Base-by-base conservation (phyloP, 2,888 invertebrate species). In the Alloplasta piceator region DNA sequence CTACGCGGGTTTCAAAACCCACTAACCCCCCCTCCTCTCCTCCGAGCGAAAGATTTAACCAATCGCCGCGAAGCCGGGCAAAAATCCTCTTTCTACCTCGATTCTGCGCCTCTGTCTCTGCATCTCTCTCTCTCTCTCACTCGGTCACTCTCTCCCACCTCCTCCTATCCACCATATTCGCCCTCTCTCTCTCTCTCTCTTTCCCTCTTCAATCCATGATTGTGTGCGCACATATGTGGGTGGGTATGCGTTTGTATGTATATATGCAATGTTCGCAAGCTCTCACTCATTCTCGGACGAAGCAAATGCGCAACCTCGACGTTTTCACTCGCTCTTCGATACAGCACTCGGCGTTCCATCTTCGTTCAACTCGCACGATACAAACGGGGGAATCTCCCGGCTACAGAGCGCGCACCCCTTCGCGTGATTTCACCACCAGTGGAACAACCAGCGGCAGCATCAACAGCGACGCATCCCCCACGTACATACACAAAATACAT, bases 1-100 rank as follows among this genome's bases (percentile, higher is more conserved):
- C 85, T 85, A 86, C 86, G 86, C 86, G 88, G 86, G 79, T 89
- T 90, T 90, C 87, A 90, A 52, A 90, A 90, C 88, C 84, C 82
- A 79, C 79, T 74, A 79, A 81, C 84, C 86, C 82, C 86, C 87
- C 82, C 75, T 76, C 79, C 3, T 16, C 26, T n/a, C 16, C 12
- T 26, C 10, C 52, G 36, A 39, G 72, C 71, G 82, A 26, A 26
- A 26, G 26, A 3, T 26, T 26, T 26, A 26, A 26, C 91, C 91
- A 91, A 91, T 91, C 85, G 81, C 61, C 46, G 78, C 76, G 80
- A 83, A 83, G 87, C 86, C 84, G 82, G 82, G 63, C 77, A 85
- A 80, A 70, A 56, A 36, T 14, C 12, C 52, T 52, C 26, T 26
- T 10, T 43, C 58, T 66, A 73, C 46, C 60, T 83, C 85, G 85